phyloP scores from a whole-genome alignment of 2,888 invertebrate species.

The Anorthoa munda region DNA sequence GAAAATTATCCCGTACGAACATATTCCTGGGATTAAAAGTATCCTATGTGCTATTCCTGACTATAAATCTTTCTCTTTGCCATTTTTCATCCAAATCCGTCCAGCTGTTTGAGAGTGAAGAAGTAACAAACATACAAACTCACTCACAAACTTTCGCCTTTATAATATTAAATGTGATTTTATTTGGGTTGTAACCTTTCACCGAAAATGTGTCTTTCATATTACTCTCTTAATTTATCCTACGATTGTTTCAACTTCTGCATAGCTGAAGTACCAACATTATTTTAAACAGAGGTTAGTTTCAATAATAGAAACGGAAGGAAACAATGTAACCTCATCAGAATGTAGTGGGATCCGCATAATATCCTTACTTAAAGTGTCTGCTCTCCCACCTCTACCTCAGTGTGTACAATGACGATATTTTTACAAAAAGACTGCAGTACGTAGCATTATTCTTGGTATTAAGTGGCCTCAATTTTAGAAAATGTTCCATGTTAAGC shows the following conservation, averaged over 20 bases:
- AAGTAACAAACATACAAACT: too few relatives aligned
- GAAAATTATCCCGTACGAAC: too few relatives aligned
- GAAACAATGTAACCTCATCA: constrained; percentile 66
- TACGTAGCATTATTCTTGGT: constrained; percentile 48
- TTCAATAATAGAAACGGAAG: constrained; percentile 55
- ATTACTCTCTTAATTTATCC: not conserved
- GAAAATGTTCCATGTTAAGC: constrained; percentile 21
- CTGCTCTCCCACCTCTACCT: not conserved
- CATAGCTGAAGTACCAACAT: not conserved
- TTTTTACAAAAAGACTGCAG: constrained; percentile 52
- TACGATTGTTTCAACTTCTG: not conserved
- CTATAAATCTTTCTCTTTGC: too few relatives aligned
- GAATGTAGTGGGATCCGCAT: constrained; percentile 46
- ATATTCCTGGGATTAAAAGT: too few relatives aligned
- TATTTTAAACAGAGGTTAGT: constrained; percentile 21
- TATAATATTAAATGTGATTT: not conserved
- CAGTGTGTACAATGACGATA: constrained; percentile 32
- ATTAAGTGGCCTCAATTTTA: constrained; percentile 44
- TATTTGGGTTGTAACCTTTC: not conserved
- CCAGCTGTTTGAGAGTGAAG: too few relatives aligned
- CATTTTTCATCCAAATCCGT: too few relatives aligned
- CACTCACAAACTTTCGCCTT: too few relatives aligned
- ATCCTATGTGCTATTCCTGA: too few relatives aligned
- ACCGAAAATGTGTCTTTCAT: not conserved
- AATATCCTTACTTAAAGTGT: constrained; percentile 45